Percentiles rank a stretch among this genome's conserved stretches.
These are phyloP conservation scores for Spodoptera picta DNA, from an alignment of 2,888 invertebrate species.

Conservation along the genomic window DNA sequence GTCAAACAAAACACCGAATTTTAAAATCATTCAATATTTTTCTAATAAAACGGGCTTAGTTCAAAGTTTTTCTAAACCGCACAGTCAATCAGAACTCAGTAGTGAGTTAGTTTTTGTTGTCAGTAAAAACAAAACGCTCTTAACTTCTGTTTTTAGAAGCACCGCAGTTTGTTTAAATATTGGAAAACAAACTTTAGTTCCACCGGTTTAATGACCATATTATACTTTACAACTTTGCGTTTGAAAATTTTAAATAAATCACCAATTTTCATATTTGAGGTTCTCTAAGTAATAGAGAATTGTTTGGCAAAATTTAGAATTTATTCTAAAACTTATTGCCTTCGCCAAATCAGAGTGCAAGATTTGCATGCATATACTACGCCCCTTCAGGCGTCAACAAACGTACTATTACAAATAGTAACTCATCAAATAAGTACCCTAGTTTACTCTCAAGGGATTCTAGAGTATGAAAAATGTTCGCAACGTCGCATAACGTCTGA, in stretches of 20 bases:
- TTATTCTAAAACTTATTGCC: too few species aligned
- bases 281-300: too few species aligned
- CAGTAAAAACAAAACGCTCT: conserved; percentile 80
- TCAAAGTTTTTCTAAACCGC: conserved; percentile 53
- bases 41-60: conserved; percentile 47
- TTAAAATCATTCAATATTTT: conserved; percentile 45
- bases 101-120: conserved; percentile 75
- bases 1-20: conserved; percentile 41
- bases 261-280: neutral
- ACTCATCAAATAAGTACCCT: conserved; percentile 12
- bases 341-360: too few species aligned
- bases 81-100: conserved; percentile 50
- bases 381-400: too few species aligned
- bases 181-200: conserved; percentile 70
- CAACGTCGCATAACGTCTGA: conserved; percentile 26
- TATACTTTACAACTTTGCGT: conserved; percentile 47
- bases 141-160: conserved; percentile 85
- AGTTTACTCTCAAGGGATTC: conserved; percentile 16
- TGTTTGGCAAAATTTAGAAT: too few species aligned
- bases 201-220: conserved; percentile 66
- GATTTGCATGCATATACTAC: too few species aligned
- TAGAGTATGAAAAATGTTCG: conserved; percentile 17
- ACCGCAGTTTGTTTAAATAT: conserved; percentile 72
- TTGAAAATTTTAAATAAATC: conserved; percentile 22
- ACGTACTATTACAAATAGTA: too few species aligned